These are phyloP conservation scores for Sycophaga agraensis DNA, from an alignment of 1,140 invertebrate genomes.

Conservation along the genomic window DNA sequence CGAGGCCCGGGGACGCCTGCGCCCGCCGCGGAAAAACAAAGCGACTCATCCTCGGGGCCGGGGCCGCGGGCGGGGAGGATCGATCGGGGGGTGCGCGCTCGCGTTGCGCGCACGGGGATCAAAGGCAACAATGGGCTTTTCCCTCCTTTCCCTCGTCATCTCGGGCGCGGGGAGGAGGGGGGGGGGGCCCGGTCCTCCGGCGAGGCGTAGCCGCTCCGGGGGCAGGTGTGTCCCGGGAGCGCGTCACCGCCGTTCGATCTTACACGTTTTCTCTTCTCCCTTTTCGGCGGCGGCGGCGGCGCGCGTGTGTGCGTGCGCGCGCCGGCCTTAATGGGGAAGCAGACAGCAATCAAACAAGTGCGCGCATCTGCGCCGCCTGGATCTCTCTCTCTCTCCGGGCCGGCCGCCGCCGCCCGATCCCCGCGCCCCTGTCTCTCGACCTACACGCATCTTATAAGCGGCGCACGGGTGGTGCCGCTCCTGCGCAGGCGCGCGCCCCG, in stretches of 20 bases:
- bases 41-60: not conserved
- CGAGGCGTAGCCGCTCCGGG: too few relatives aligned
- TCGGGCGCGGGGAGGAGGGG: too few relatives aligned
- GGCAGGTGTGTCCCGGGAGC: too few relatives aligned
- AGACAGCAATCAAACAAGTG: constrained; percentile 31
- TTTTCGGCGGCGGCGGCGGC: not conserved
- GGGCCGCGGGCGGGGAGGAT: not conserved
- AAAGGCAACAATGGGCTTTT: not conserved
- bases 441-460: not conserved
- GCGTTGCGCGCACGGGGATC: not conserved
- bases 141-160: not conserved
- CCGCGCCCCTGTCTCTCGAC: not conserved
- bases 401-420: not conserved
- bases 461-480: too few relatives aligned
- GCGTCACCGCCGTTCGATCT: not conserved
- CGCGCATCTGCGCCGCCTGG: constrained; percentile 17
- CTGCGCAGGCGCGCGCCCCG: not conserved
- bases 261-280: not conserved
- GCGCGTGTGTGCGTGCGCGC: not conserved
- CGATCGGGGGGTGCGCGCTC: not conserved
- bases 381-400: not conserved
- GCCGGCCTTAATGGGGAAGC: constrained; percentile 21
- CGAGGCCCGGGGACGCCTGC: too few relatives aligned
- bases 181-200: too few relatives aligned
- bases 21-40: not conserved